These are phyloP conservation scores for Rallus crepitans DNA, from an alignment of 2,797 vertebrate genomes.

Conservation along the genomic window DNA sequence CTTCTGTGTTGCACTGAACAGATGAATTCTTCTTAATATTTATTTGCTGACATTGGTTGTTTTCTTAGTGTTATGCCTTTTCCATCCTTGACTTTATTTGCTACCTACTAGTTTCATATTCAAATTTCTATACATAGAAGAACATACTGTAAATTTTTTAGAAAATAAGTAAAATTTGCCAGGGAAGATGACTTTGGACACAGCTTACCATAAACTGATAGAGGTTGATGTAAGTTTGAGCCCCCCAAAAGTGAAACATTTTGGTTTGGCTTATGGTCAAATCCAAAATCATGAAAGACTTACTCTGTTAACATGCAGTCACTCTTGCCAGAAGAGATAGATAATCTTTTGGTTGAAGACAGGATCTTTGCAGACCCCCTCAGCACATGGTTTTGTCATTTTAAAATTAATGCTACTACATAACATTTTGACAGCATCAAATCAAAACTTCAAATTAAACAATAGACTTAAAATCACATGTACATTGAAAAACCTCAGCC, in stretches of 20 bases:
- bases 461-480: not conserved
- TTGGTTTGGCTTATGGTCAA: not conserved
- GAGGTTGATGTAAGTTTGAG: not conserved
- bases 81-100: not conserved
- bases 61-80: not conserved
- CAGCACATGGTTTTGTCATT: not conserved
- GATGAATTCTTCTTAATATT: not conserved
- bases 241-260: not conserved
- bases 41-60: not conserved
- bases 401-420: not conserved
- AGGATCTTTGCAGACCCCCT: not conserved
- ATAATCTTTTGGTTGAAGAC: not conserved
- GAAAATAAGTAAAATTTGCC: not conserved
- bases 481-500: not conserved
- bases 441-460: not conserved
- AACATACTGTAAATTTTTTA: not conserved
- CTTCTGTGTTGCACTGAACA: not conserved
- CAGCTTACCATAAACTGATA: not conserved
- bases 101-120: not conserved
- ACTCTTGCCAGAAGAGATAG: not conserved
- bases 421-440: not conserved
- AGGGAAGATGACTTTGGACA: not conserved
- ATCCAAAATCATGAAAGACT: not conserved
- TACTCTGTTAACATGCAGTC: not conserved
- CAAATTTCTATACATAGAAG: not conserved